phyloP scores from a whole-genome alignment of 2,113 vertebrate species.

The Amia ocellicauda region DNA sequence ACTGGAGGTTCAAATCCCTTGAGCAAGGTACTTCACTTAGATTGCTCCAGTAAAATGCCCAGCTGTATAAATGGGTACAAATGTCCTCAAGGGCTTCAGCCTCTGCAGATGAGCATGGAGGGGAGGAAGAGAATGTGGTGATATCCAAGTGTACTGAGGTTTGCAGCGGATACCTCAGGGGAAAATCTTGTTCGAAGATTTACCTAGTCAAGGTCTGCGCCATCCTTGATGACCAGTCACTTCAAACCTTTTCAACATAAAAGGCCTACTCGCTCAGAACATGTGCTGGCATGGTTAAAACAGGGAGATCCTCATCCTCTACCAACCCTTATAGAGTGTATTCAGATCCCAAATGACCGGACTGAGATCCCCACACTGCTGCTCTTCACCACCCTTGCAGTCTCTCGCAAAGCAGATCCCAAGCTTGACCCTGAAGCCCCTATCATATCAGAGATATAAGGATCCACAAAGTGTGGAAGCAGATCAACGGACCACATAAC shows the following conservation, averaged over 20 bases:
- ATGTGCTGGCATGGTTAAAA: neutral
- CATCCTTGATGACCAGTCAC: conserved; percentile 12
- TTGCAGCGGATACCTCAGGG: neutral
- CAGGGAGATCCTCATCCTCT: neutral
- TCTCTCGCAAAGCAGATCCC: neutral
- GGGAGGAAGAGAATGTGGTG: conserved; percentile 7
- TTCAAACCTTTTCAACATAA: conserved; percentile 8
- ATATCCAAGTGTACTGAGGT: conserved; percentile 15
- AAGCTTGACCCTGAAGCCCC: neutral
- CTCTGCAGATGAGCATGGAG: conserved; percentile 5
- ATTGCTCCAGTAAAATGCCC: too few species aligned
- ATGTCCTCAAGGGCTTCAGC: neutral
- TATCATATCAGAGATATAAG: neutral
- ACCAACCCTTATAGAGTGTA: conserved; percentile 8
- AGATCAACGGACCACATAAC: conserved; percentile 4
- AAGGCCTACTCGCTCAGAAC: conserved; percentile 20
- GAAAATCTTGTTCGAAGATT: conserved; percentile 15
- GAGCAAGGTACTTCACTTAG: too few species aligned
- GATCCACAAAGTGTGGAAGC: conserved; percentile 1
- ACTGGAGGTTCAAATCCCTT: too few species aligned
- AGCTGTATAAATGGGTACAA: too few species aligned
- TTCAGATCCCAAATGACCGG: neutral
- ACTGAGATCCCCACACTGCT: neutral
- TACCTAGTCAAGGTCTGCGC: neutral
- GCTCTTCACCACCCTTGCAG: neutral